These are phyloP conservation scores for Lipophrys pholis DNA, from an alignment of 2,113 vertebrate species.

Conservation along the genomic window DNA sequence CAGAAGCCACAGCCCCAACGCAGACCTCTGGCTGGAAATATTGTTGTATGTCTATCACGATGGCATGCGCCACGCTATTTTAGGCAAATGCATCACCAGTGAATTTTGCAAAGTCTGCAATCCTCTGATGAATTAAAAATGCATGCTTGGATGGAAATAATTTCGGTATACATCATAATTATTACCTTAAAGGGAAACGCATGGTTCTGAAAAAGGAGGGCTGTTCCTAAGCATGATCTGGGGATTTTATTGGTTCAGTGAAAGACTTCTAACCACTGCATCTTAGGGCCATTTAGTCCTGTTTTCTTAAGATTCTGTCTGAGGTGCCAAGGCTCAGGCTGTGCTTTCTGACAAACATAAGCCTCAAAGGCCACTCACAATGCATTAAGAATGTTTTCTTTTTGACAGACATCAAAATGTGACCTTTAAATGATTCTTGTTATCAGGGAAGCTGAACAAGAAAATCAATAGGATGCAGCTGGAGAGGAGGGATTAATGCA, in stretches of 20 bases:
- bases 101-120: slow-evolving; percentile 72
- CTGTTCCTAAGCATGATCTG: slow-evolving; percentile 50
- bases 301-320: slow-evolving; percentile 61
- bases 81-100: slow-evolving; percentile 69
- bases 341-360: slow-evolving; percentile 72
- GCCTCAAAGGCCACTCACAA: slow-evolving; percentile 75
- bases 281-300: slow-evolving; percentile 43
- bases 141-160: slow-evolving; percentile 69
- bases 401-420: slow-evolving; percentile 82
- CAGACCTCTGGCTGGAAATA: slow-evolving; percentile 59
- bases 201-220: slow-evolving; percentile 50
- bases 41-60: slow-evolving; percentile 68
- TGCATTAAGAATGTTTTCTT: slow-evolving; percentile 81
- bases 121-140: slow-evolving; percentile 78
- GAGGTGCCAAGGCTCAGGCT: slow-evolving; percentile 66
- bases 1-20: slow-evolving; percentile 42
- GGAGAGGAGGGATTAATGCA: slow-evolving; percentile 80
- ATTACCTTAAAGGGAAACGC: slow-evolving; percentile 70
- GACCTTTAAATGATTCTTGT: slow-evolving; percentile 84
- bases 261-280: slow-evolving; percentile 12
- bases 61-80: slow-evolving; percentile 65
- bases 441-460: slow-evolving; percentile 78
- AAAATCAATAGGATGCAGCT: slow-evolving; percentile 79
- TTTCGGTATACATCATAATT: slow-evolving; percentile 73
- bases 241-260: slow-evolving; percentile 30